Evolutionary conservation across 2,888 invertebrate species (phyloP), one percentile per base, ranked within the genome.

Genomic region (Chymomyza fuscimana): DNA sequence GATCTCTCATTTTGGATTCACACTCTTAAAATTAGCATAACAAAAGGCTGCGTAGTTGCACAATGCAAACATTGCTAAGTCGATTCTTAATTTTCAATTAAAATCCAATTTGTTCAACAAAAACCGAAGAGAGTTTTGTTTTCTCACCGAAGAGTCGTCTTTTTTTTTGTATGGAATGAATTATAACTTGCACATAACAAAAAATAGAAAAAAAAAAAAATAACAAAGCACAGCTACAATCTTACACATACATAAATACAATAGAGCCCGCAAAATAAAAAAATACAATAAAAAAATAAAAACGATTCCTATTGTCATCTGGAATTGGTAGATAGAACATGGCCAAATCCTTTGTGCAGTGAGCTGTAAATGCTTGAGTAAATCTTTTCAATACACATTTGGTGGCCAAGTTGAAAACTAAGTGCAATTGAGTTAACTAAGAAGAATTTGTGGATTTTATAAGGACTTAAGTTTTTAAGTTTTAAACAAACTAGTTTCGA

Each of bases 31-130:
- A 85, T 85, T 85, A 87, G 85, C 85, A 85, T 85, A 81, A 85
- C 85, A 85, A 85, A 85, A 87, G 84, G 77, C 81, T 46, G 40
- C 40, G 40, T 12, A 25, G 25, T 81, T 78, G 84, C 81, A 86
- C 80, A 87, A 86, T 77, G 76, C 86, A 85, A 85, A 85, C 84
- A 85, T 88, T 81, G 77, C 88, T 86, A 86, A 85, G 85, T 86
- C 88, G 84, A 88, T 86, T 86, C 87, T 83, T 86, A 86, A 86
- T 88, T 86, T 86, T 82, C 88, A 86, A 86, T 86, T 86, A 87
- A 86, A 86, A 86, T 88, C 86, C 88, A 86, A 86, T 86, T 86
- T 88, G 80, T 79, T 70, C 73, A 54, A 78, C 78, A 83, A 79
- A 81, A 86, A 81, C 76, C 72, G 54, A 70, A 79, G 63, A 56